Evolutionary conservation across 2,113 vertebrate species (phyloP).

Genomic region (Colistium nudipinnis): DNA sequence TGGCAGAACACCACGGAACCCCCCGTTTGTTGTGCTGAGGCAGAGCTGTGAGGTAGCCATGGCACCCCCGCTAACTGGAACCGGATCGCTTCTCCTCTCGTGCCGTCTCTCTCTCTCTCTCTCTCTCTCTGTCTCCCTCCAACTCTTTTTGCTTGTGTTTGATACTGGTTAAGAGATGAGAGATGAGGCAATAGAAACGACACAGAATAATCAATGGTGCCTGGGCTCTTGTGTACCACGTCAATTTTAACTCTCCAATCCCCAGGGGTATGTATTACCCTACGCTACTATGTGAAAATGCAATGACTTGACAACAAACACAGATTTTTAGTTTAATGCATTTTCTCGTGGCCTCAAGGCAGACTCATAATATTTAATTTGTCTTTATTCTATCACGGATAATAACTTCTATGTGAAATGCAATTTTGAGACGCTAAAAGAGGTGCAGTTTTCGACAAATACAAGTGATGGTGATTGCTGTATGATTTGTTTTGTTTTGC

Average conservation of each 20-base stretch:
- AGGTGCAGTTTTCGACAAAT: background rate
- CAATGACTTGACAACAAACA: conserved; percentile 22
- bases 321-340: background rate
- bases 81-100: conserved; percentile 39
- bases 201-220: conserved; percentile 43
- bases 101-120: conserved; percentile 23
- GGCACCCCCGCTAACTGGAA: conserved; percentile 58
- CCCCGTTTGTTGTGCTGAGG: conserved; percentile 58
- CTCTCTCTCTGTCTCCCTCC: conserved; percentile 25
- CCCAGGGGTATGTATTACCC: conserved; percentile 19
- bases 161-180: conserved; percentile 51
- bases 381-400: background rate
- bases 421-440: background rate
- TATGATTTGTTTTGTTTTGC: background rate
- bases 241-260: conserved; percentile 36
- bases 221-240: conserved; percentile 14
- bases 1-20: conserved; percentile 68
- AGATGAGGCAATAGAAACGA: conserved; percentile 47
- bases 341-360: background rate
- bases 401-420: background rate
- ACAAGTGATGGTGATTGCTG: background rate
- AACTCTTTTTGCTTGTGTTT: conserved; percentile 36
- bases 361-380: background rate
- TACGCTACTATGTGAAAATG: conserved; percentile 14
- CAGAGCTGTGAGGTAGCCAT: conserved; percentile 69